Evolutionary conservation across 1,140 invertebrate genomes (phyloP).

Genomic region (Trachymyrmex septentrionalis): DNA sequence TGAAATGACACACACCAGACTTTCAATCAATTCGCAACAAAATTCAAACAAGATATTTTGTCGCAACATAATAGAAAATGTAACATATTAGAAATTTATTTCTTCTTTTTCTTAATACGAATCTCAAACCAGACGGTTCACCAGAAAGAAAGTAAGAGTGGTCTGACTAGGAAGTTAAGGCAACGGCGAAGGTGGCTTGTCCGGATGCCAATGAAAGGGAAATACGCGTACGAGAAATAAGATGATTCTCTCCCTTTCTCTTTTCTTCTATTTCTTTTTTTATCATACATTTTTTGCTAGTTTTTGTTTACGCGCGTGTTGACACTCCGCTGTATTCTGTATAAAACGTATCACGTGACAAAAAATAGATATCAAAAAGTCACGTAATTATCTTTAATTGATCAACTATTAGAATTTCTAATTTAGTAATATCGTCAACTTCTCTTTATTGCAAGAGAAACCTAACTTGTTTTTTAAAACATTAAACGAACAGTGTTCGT

Average conservation of each 20-base stretch:
- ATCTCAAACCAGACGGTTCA: slow-evolving; percentile 72
- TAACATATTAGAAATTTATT: background rate
- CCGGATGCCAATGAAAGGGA: slow-evolving; percentile 84
- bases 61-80: background rate
- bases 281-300: background rate
- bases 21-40: slow-evolving; percentile 5
- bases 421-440: background rate
- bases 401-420: background rate
- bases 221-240: slow-evolving; percentile 72
- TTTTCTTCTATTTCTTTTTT: background rate
- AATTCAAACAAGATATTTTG: background rate
- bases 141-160: slow-evolving; percentile 83
- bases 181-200: slow-evolving; percentile 77
- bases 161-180: slow-evolving; percentile 79
- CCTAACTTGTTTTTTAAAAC: background rate
- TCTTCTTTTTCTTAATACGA: background rate
- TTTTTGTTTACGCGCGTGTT: background rate
- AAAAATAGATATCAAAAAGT: background rate
- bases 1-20: background rate
- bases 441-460: background rate
- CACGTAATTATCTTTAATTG: background rate
- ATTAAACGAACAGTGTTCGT: background rate
- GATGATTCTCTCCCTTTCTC: slow-evolving; percentile 11
- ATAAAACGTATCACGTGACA: background rate
- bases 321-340: background rate